Evolutionary conservation across 2,888 invertebrate species (phyloP).

Genomic region (Tridacna gigas): DNA sequence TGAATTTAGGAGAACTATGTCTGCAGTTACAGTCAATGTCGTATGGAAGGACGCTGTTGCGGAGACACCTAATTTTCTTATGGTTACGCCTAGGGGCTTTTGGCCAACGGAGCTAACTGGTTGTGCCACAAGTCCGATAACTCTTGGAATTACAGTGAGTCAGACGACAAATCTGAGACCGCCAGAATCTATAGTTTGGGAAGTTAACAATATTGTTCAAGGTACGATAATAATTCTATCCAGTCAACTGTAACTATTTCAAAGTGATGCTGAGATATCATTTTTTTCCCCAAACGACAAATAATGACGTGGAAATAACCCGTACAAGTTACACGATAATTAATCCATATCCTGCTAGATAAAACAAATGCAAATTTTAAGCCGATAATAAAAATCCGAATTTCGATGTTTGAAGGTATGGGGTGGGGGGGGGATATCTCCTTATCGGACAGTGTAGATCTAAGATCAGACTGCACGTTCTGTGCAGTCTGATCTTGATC

Average conservation of each 20-base stretch:
- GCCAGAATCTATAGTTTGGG: slow-evolving; percentile 29
- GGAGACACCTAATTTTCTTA: background rate
- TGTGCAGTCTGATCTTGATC: no score
- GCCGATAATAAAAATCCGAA: no score
- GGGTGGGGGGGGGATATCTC: no score
- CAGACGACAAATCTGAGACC: slow-evolving; percentile 5
- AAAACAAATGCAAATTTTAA: no score
- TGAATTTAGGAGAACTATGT: background rate
- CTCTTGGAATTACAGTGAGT: slow-evolving; percentile 15
- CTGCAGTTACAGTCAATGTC: background rate
- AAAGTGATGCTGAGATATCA: background rate
- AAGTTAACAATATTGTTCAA: slow-evolving; percentile 10
- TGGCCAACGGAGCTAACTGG: slow-evolving; percentile 27
- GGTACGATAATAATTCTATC: slow-evolving; percentile 6
- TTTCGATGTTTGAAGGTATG: no score
- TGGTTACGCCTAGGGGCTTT: slow-evolving; percentile 2
- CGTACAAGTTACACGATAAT: no score
- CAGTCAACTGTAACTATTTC: background rate
- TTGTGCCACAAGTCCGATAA: slow-evolving; percentile 1
- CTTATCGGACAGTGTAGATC: no score
- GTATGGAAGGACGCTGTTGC: background rate
- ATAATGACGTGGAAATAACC: no score
- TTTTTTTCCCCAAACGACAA: no score
- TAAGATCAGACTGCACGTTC: no score
- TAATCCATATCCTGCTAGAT: no score